A percentile compares a stretch with the other conserved stretches of the same genome.
Conservation (phyloP, 2,113 vertebrate species). For the Tauraco erythrolophus region DNA sequence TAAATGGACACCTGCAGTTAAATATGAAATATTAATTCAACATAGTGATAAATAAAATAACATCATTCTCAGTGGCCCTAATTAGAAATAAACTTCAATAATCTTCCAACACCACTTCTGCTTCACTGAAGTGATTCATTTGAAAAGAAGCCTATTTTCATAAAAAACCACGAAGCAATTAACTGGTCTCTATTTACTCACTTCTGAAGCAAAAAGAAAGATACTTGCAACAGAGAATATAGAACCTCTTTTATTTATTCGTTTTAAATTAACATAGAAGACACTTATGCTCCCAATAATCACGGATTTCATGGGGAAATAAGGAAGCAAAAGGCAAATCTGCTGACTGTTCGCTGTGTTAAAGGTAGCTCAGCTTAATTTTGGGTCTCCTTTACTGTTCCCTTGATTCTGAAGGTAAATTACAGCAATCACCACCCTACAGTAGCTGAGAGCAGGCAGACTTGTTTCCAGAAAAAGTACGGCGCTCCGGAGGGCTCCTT, state of each 20-base stretch:
- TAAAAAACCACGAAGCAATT: conserved; percentile 47
- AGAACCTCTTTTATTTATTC: not conserved
- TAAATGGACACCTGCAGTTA: conserved; percentile 20
- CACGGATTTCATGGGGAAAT: not conserved
- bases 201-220: conserved; percentile 8
- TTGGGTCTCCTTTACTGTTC: not conserved
- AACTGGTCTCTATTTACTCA: conserved; percentile 45
- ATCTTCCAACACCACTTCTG: not conserved
- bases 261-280: not conserved
- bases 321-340: not conserved
- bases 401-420: not conserved
- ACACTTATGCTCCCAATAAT: not conserved
- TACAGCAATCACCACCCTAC: not conserved
- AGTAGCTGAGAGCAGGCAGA: not conserved
- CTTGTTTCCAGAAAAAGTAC: not conserved
- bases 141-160: conserved; percentile 25
- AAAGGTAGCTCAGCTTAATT: not conserved
- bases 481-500: not conserved
- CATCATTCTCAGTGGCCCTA: conserved; percentile 5
- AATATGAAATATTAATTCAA: conserved; percentile 51
- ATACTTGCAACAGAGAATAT: not conserved
- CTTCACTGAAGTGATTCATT: not conserved
- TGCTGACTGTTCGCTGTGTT: not conserved
- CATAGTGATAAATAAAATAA: conserved; percentile 23
- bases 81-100: conserved; percentile 37